Evolutionary conservation across 1,140 invertebrate genomes (phyloP), one percentile per base, ranked within the genome.

Genomic region (Halictus rubicundus): DNA sequence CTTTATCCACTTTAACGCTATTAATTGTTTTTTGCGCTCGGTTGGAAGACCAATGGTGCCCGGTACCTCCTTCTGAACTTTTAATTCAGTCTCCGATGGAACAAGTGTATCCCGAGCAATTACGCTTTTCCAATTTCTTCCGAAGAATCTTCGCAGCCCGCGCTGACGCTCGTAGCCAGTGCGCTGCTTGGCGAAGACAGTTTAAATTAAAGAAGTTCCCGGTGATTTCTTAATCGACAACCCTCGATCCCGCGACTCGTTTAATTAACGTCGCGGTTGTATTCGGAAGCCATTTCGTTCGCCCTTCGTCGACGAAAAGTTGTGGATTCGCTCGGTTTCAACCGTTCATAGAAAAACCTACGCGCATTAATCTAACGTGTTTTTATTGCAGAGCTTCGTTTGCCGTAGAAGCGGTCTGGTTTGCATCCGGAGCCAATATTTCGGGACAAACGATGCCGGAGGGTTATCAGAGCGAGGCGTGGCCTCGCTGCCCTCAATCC

Each of bases 121-220:
- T 65, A 39, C 21, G 46, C 37, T 52, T 12, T n/a, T 64, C 10
- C 14, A 25, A 71, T 71, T 71, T 39, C 32, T 71, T 39, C 46
- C 14, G 16, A 49, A 39, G 32, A 39, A 39, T 39, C 25, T 42
- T 74, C 12, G n/a, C 21, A 42, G 14, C 42, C 49, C 23, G 14
- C 14, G 49, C 49, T 52, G 49, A 57, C 54, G 54, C n/a, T n/a
- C 46, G 49, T n/a, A 32, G 14, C 27, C 66, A 2, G 6, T 54
- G 9, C 14, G 39, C 39, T 27, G 59, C 16, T 57, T 10, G 21
- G 0, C 21, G 3, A 21, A 23, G 46, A 23, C 37, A 7, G 10
- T 57, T 75, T 54, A 37, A 39, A 65, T 42, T 54, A 54, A 65
- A 65, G 23, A 74, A 65, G 46, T 57, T 65, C n/a, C 16, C 37